Evolutionary conservation across 1,140 invertebrate species (phyloP), one percentile per base, ranked within the genome.

Genomic region (Sweltsa coloradensis): DNA sequence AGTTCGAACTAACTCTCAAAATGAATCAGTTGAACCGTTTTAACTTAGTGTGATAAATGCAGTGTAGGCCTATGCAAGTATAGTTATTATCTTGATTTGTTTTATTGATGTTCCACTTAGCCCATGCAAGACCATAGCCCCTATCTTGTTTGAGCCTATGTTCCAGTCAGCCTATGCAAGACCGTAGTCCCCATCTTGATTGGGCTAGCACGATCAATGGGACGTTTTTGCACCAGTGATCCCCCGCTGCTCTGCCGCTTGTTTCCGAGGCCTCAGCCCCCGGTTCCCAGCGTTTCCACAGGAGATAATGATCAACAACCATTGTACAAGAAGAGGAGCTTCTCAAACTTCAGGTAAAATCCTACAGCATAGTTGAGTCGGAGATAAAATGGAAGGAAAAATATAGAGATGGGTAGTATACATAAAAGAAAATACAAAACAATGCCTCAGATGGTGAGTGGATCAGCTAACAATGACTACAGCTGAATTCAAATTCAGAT

Each of bases 121-220:
- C 23, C 62, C 95, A n/a, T 93, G 89, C 60, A 83, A 83, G 57
- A 81, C 78, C 16, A 80, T 83, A 5, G 76, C 95, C 13, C 91
- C 29, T 31, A 31, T 31, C n/a, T 11, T 31, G n/a, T 9, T 31
- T 31, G 29, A 11, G 29, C 29, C n/a, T 11, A 19, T 37, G 42
- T 67, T 70, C 47, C 60, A 81, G 76, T 73, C 40, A 68, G 67
- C 23, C 62, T 95, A n/a, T 93, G 89, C 60, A 83, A 83, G 57
- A 81, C 78, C 16, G 80, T 83, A 5, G 76, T 95, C 13, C 91
- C 92, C 41, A 75, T 89, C 40, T 68, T 96, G 1, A 81, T 97
- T 46, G 93, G 93, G 3, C 61, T 95, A 43, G 81, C 81, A 0
- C 66, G 93, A 45, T 89, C 92, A 3, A 82, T 96, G 75, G 92